Conservation (phyloP, 2,113 vertebrate genomes). For the Rhynchopsitta pachyrhyncha region DNA sequence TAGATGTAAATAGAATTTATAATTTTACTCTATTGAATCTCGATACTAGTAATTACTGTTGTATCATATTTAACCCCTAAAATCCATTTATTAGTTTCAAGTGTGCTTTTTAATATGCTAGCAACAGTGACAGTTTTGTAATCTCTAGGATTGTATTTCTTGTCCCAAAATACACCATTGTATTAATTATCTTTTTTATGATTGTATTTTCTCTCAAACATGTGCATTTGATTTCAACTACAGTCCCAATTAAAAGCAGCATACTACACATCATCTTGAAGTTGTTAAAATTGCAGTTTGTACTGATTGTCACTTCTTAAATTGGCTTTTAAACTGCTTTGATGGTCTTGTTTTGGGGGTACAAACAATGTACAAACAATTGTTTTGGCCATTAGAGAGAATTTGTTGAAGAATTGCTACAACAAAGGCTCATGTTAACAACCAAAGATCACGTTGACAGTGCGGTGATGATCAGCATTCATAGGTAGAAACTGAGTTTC, state of each 20-base stretch:
- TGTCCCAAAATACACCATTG: neutral
- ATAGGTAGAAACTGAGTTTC: neutral
- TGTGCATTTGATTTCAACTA: neutral
- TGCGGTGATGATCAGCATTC: neutral
- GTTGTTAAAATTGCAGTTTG: neutral
- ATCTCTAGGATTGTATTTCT: neutral
- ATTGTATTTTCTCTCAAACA: neutral
- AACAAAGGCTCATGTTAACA: neutral
- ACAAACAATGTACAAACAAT: neutral
- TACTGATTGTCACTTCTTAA: neutral
- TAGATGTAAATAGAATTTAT: neutral
- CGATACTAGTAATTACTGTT: neutral
- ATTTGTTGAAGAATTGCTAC: neutral
- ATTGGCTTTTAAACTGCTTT: neutral
- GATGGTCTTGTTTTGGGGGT: neutral
- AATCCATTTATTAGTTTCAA: neutral
- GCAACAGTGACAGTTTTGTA: neutral
- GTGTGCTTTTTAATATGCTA: neutral
- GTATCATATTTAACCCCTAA: neutral
- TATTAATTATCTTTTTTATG: neutral
- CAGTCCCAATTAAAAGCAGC: neutral
- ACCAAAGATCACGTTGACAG: neutral
- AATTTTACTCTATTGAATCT: neutral
- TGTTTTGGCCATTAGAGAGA: neutral
- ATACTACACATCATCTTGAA: neutral